Evolutionary conservation across 2,113 vertebrate genomes (phyloP), one percentile per base, ranked within the genome.

Genomic region (Callipepla squamata): DNA sequence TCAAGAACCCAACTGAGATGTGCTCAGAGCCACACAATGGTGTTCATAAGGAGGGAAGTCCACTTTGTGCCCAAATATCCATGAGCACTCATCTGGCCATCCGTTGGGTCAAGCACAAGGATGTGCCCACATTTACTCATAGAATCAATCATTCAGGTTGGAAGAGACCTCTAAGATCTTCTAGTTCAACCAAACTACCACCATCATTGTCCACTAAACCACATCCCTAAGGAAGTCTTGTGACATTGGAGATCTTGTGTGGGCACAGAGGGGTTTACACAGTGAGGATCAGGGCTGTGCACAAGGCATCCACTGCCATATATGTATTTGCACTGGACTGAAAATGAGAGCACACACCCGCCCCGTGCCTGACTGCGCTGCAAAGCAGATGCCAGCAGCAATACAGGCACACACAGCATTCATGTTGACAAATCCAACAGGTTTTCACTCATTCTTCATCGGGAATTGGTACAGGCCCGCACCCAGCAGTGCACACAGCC

Each of bases 271-370:
- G 11, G 17, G 18, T 8, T 30, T 42, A 26, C 18, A 42, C 38
- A 20, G 8, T 6, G 62, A 28, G 26, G 38, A 19, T 40, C 12
- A 44, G 40, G 38, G 28, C 62, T 48, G 20, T 11, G 20, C 66
- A 38, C 45, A 11, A 4, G 44, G 42, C 67, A 58, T 14, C 40
- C 34, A 3, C 16, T n/a, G 42, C 22, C 34, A 40, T 25, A 21
- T 0, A 18, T 0, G 1, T 0, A 0, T 10, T 15, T 28, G 11
- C 20, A 17, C 17, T 1, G 5, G 28, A 7, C 42, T 61, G 21
- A 51, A 42, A 51, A 6, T 15, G 2, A 6, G 22, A 17, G 4
- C 2, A 5, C 15, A 18, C 3, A 20, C 4, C 2, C 2, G 4
- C 3, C 28, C 32, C 2, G 0, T 1, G 1, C 11, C 68, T 3